Evolutionary conservation across 37 sponge, comb jelly and placozoan species (phyloP).

Genomic region (Hormiphora californensis): DNA sequence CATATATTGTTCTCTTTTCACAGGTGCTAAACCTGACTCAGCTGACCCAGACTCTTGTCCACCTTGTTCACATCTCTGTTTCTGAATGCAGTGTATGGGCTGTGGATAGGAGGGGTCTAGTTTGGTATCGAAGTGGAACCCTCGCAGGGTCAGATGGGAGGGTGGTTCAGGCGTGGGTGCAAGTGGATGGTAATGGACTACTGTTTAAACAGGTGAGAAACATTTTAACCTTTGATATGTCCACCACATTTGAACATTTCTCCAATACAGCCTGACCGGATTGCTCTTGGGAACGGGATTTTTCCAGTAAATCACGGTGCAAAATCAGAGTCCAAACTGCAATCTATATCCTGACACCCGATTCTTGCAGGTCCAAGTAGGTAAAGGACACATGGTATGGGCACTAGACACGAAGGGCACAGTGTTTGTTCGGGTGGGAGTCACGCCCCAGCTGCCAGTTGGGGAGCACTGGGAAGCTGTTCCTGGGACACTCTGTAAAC

Average conservation of each 20-base stretch:
- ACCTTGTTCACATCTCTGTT: background rate
- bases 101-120: constrained; percentile 64
- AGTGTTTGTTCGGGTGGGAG: constrained; percentile 68
- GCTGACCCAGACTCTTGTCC: background rate
- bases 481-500: constrained; percentile 59
- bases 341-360: no score
- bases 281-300: no score
- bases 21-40: no score
- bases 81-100: constrained; percentile 67
- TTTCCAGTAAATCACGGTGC: background rate
- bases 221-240: no score
- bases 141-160: constrained; percentile 60
- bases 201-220: no score
- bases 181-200: constrained; percentile 60
- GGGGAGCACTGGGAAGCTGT: constrained; percentile 72
- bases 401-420: constrained; percentile 63
- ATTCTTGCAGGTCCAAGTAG: constrained; percentile 58
- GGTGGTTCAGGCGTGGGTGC: constrained; percentile 77
- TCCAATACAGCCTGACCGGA: no score
- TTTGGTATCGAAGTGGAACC: constrained; percentile 75
- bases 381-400: constrained; percentile 77
- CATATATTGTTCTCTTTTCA: no score
- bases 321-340: no score
- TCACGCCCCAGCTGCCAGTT: constrained; percentile 72
- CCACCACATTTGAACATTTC: no score